phyloP scores from a whole-genome alignment of 2,888 invertebrate genomes.

The Athripsodes cinereus region DNA sequence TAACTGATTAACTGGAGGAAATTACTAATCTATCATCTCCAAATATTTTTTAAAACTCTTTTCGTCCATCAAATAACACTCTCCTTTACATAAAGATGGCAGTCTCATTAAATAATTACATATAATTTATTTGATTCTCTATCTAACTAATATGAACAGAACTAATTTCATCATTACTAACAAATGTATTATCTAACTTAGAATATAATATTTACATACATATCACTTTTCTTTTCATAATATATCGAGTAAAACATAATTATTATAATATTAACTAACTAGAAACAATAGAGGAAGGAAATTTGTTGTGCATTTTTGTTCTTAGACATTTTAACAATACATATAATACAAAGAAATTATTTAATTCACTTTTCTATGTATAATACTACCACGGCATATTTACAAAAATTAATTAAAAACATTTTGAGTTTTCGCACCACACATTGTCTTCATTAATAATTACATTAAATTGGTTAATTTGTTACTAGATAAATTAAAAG shows the following conservation, averaged over 20 bases:
- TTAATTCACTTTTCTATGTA: background rate
- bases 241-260: no score
- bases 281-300: conserved; percentile 25
- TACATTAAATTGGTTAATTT: conserved; percentile 22
- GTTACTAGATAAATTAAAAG: conserved; percentile 22
- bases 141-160: conserved; percentile 2
- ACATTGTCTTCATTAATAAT: conserved; percentile 1
- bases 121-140: conserved; percentile 2
- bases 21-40: no score
- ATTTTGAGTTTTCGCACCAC: conserved; percentile 14
- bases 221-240: conserved; percentile 27
- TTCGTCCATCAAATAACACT: no score
- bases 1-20: no score
- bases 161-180: conserved; percentile 21
- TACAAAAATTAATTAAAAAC: conserved; percentile 20
- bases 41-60: no score
- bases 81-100: conserved; percentile 28
- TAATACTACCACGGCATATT: conserved; percentile 28
- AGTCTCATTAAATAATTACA: conserved; percentile 26
- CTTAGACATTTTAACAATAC: conserved; percentile 9
- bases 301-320: conserved; percentile 20
- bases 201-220: conserved; percentile 26
- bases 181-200: conserved; percentile 17
- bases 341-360: conserved; percentile 18
- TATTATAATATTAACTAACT: conserved; percentile 17